Percentiles rank a stretch among this genome's conserved stretches.
Conservation (phyloP, 2,797 vertebrate species). For the Sylvilagus floridanus region DNA sequence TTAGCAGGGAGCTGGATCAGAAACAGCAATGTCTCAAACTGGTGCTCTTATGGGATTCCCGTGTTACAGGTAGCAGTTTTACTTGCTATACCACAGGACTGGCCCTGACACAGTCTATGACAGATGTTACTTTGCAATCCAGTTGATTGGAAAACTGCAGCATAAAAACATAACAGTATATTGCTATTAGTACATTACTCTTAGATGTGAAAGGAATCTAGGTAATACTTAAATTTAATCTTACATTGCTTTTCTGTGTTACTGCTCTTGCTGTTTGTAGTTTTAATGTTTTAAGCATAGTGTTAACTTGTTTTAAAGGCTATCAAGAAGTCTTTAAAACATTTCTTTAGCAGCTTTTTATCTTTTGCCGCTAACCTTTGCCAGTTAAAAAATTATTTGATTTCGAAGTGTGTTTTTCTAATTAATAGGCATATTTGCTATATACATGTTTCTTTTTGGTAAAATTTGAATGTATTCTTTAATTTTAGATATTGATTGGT, state of each 20-base stretch:
- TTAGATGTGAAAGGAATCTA: not conserved
- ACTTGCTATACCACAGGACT: too few relatives aligned
- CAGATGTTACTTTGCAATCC: constrained; percentile 25
- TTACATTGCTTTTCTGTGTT: constrained; percentile 45
- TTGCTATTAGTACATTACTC: constrained; percentile 27
- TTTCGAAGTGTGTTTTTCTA: not conserved
- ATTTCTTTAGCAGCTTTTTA: constrained; percentile 66
- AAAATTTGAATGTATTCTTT: constrained; percentile 38
- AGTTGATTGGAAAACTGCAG: not conserved
- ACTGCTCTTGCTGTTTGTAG: not conserved
- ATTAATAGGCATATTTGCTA: constrained; percentile 49
- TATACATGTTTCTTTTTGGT: constrained; percentile 41
- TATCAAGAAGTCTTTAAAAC: constrained; percentile 82
- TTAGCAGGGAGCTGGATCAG: too few relatives aligned
- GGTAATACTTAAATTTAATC: constrained; percentile 46
- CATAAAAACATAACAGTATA: constrained; percentile 19
- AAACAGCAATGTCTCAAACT: too few relatives aligned
- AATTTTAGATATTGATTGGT: constrained; percentile 31
- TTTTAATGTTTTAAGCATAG: constrained; percentile 78
- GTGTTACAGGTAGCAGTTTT: too few relatives aligned
- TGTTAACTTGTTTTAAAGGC: constrained; percentile 61
- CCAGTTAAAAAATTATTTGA: constrained; percentile 52
- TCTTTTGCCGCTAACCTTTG: constrained; percentile 72
- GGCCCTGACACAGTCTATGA: not conserved
- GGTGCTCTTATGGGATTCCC: too few relatives aligned